These are phyloP conservation scores for Polypedilum pembai DNA, from an alignment of 1,140 invertebrate genomes.

Conservation along the genomic window DNA sequence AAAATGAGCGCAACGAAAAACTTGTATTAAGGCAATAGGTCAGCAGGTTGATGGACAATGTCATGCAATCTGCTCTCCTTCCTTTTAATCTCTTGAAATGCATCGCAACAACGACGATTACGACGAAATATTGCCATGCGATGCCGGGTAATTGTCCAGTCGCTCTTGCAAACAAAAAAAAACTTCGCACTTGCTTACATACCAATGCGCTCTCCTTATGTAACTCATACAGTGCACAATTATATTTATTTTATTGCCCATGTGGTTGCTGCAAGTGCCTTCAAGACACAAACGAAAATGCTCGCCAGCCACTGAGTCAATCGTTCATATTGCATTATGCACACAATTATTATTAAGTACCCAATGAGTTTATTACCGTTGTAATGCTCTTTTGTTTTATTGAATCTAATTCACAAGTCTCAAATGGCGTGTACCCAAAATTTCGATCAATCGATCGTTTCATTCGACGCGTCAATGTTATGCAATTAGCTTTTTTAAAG, in stretches of 20 bases:
- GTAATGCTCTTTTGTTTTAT: no score
- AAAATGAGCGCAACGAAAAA: neutral
- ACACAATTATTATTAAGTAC: neutral
- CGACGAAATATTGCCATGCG: neutral
- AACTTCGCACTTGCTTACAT: no score
- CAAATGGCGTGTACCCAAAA: neutral
- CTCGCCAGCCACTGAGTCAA: neutral
- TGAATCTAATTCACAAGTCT: neutral
- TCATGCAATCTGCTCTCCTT: neutral
- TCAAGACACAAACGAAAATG: neutral
- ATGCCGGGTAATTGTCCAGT: neutral
- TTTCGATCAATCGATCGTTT: neutral
- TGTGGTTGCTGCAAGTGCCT: neutral
- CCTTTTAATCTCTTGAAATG: neutral
- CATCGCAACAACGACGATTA: neutral
- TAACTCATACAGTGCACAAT: neutral
- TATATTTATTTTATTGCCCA: neutral
- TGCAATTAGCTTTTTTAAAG: no score
- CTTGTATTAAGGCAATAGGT: neutral
- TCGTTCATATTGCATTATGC: neutral
- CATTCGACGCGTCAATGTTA: no score
- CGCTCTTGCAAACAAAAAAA: neutral
- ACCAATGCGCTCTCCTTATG: no score
- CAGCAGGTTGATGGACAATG: constrained; percentile 13
- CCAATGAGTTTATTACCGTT: no score